Evolutionary conservation across 2,888 invertebrate species (phyloP).

Genomic region (Oxycera nigricornis): DNA sequence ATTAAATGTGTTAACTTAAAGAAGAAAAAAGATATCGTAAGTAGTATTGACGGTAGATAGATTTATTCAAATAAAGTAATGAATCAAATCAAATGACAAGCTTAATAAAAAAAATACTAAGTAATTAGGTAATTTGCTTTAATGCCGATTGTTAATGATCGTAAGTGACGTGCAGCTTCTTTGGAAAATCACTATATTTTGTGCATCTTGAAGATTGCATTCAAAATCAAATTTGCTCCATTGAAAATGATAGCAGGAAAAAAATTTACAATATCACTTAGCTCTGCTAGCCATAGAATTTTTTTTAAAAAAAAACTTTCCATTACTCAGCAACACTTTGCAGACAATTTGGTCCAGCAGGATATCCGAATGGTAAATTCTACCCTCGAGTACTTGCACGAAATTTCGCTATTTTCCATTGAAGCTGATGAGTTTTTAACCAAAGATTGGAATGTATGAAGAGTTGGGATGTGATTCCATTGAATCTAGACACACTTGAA

Average conservation of each 20-base stretch:
- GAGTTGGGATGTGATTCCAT: neutral
- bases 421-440: neutral
- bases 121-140: constrained; percentile 30
- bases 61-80: constrained; percentile 18
- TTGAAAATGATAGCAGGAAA: too few relatives aligned
- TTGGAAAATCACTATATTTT: too few relatives aligned
- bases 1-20: constrained; percentile 11
- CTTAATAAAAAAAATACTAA: constrained; percentile 1
- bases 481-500: neutral
- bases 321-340: too few relatives aligned
- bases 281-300: too few relatives aligned
- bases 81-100: constrained; percentile 24
- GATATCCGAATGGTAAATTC: too few relatives aligned
- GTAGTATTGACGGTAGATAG: constrained; percentile 38
- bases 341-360: too few relatives aligned
- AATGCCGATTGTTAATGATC: neutral
- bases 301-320: too few relatives aligned
- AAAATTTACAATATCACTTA: too few relatives aligned
- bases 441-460: neutral
- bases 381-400: too few relatives aligned
- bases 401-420: constrained; percentile 25
- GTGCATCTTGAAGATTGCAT: too few relatives aligned
- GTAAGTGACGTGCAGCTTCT: too few relatives aligned
- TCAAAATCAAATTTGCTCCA: too few relatives aligned
- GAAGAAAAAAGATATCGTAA: constrained; percentile 27